phyloP scores from a whole-genome alignment of 2,113 vertebrate species.

The Apeltes quadracus region DNA sequence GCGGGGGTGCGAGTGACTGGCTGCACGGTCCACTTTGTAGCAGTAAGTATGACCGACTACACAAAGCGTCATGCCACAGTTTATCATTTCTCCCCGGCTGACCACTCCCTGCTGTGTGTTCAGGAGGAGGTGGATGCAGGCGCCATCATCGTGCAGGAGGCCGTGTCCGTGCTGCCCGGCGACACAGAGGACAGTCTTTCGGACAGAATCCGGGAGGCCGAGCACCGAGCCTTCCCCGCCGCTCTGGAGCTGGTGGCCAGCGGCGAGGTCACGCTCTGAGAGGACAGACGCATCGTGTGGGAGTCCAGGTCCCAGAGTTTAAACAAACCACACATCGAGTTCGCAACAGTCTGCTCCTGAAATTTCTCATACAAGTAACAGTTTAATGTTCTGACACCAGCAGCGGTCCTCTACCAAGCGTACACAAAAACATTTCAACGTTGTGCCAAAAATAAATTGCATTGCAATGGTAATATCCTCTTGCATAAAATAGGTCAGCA shows the following conservation, averaged over 20 bases:
- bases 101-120: neutral
- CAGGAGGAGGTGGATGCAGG: conserved; percentile 96
- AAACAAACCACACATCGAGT: neutral
- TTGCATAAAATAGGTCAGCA: neutral
- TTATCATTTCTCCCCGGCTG: neutral
- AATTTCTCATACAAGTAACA: neutral
- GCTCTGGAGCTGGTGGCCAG: conserved; percentile 92
- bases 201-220: conserved; percentile 87
- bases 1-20: conserved; percentile 88
- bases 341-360: neutral
- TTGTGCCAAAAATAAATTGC: too few species aligned
- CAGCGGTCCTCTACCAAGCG: too few species aligned
- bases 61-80: too few species aligned
- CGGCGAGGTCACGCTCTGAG: conserved; percentile 78
- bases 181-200: conserved; percentile 88
- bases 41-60: conserved; percentile 82
- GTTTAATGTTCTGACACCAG: too few species aligned
- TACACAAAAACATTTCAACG: too few species aligned
- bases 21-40: conserved; percentile 95
- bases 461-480: too few species aligned
- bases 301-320: conserved; percentile 29
- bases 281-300: conserved; percentile 84
- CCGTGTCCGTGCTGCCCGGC: conserved; percentile 84
- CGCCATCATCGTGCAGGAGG: conserved; percentile 91
- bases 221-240: conserved; percentile 89